Evolutionary conservation across 2,797 vertebrate species (phyloP).

Genomic region (Characodon lateralis): DNA sequence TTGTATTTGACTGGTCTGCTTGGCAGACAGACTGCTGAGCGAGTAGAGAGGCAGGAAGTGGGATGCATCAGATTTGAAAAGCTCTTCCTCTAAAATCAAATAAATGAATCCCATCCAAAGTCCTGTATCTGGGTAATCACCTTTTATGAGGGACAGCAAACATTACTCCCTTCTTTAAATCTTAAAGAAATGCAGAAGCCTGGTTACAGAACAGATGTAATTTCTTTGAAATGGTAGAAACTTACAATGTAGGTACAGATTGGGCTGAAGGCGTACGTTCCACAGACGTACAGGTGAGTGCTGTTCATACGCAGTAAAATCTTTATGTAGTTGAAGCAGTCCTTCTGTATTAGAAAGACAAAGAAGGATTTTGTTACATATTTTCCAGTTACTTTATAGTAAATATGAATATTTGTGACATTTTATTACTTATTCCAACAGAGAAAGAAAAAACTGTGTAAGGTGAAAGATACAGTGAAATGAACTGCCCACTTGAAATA

Average conservation of each 20-base stretch:
- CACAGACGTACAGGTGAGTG: conserved; percentile 93
- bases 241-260: conserved; percentile 93
- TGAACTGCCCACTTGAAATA: neutral
- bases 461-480: neutral
- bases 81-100: conserved; percentile 48
- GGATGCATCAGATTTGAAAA: conserved; percentile 33
- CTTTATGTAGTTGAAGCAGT: conserved; percentile 99
- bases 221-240: conserved; percentile 26
- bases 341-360: conserved; percentile 80
- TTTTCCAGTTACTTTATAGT: neutral
- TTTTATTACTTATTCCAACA: too few species aligned
- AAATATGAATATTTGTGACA: neutral
- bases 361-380: neutral
- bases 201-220: conserved; percentile 8
- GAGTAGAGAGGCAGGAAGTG: conserved; percentile 61
- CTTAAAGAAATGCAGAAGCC: conserved; percentile 19
- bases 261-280: conserved; percentile 95
- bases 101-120: conserved; percentile 39
- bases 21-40: conserved; percentile 54
- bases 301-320: conserved; percentile 89
- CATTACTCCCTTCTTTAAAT: conserved; percentile 11
- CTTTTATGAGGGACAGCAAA: conserved; percentile 14
- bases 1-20: conserved; percentile 45
- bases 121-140: conserved; percentile 28
- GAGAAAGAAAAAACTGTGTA: neutral